Base-by-base conservation (phyloP, 2,888 invertebrate genomes). In the Amphipyra berbera region DNA sequence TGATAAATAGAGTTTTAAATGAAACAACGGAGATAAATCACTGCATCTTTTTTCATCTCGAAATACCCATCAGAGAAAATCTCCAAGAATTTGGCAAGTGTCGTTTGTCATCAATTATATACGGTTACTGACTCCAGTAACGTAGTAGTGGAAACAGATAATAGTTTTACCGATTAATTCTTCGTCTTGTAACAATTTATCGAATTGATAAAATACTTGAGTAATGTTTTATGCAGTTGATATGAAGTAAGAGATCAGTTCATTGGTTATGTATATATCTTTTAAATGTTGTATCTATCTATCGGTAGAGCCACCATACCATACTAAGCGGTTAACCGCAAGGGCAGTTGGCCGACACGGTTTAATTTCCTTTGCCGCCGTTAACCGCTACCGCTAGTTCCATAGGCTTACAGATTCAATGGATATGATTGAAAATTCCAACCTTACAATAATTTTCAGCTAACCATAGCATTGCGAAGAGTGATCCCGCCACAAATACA, bases 1-100 rank as follows among this genome's bases (percentile, higher is more conserved):
- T 79, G 78, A 79, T 70, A 61, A 70, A 79, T 78, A 56, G 57
- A 68, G 15, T 74, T 79, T 78, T 79, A 79, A 79, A 76, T 68
- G 72, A 71, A 67, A 65, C 65, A 63, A 58, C 60, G 53, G 54
- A 64, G 56, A 79, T 67, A 79, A 74, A 78, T 79, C 57, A 74
- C 63, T 50, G 50, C 49, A 62, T 68, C 48, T 68, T 68, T 78
- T 73, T 72, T 65, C 57, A 58, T 78, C 53, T 59, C 48, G 52
- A 65, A 61, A 48, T 67, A 57, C 15, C 41, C 10, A 66, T 64
- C 61, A 66, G 37, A 54, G 68, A 63, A 65, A 70, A 72, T 74
- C 66, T 70, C 35, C 61, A 60, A 68, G 70, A 72, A 78, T 68
- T 76, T 69, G 67, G 70, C 76, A 72, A 78, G 42, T 68, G 58